Evolutionary conservation across 1,140 invertebrate species (phyloP).

Genomic region (Nebria ingens): DNA sequence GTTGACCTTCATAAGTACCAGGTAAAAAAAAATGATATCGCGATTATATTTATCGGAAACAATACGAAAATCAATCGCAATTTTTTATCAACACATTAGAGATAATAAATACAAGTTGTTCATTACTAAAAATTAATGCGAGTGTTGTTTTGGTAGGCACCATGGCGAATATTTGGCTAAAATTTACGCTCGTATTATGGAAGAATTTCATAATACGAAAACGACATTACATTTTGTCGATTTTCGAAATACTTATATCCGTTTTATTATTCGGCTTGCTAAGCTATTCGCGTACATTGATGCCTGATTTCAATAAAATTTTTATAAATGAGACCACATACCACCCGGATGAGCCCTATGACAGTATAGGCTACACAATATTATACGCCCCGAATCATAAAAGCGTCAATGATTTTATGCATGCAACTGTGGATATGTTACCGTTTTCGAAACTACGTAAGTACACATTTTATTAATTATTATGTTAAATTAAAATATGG

Average conservation of each 20-base stretch:
- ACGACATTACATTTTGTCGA: constrained; percentile 34
- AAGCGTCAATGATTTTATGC: constrained; percentile 29
- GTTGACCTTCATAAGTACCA: no score
- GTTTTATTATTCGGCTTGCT: constrained; percentile 29
- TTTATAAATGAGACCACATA: constrained; percentile 22
- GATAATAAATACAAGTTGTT: no score
- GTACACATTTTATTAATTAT: no score
- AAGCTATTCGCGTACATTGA: constrained; percentile 26
- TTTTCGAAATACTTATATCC: constrained; percentile 33
- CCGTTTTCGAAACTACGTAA: constrained; percentile 23
- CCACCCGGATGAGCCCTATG: constrained; percentile 11
- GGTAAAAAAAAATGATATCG: no score
- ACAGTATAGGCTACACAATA: constrained; percentile 21
- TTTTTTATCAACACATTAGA: no score
- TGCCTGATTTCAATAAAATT: constrained; percentile 22
- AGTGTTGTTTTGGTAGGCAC: no score
- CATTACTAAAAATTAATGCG: no score
- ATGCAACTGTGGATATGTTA: no score
- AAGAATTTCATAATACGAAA: constrained; percentile 34
- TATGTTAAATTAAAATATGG: no score
- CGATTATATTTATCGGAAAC: no score
- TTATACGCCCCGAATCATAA: constrained; percentile 31
- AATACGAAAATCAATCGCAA: no score
- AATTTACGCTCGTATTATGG: constrained; percentile 31
- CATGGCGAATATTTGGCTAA: constrained; percentile 2